Evolutionary conservation across 1,140 invertebrate species (phyloP).

Genomic region (Zaprionus capensis): DNA sequence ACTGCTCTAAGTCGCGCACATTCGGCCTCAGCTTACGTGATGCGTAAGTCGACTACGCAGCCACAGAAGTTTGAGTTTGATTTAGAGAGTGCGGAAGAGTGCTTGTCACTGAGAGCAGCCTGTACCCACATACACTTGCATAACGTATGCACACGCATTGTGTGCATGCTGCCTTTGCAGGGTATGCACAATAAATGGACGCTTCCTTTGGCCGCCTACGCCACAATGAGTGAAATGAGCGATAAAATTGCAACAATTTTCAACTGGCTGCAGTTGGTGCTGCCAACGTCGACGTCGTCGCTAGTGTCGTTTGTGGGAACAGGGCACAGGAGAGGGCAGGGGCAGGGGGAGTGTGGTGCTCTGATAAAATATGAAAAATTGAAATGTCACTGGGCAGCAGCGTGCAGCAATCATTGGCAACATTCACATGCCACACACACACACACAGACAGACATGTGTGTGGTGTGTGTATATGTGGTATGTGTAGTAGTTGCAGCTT

Average conservation of each 20-base stretch:
- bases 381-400: conserved; percentile 66
- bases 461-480: background rate
- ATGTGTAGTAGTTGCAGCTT: conserved; percentile 41
- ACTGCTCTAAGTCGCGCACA: no score
- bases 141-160: background rate
- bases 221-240: conserved; percentile 75
- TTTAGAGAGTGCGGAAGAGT: no score
- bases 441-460: conserved; percentile 20
- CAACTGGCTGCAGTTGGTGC: conserved; percentile 42
- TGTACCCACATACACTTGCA: background rate
- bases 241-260: conserved; percentile 82
- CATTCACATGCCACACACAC: conserved; percentile 10
- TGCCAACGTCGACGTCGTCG: background rate
- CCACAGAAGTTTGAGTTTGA: no score
- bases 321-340: background rate
- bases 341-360: background rate
- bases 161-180: background rate
- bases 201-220: conserved; percentile 17
- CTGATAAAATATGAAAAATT: conserved; percentile 75
- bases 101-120: background rate
- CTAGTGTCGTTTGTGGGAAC: background rate
- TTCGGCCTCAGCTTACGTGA: no score
- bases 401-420: conserved; percentile 40
- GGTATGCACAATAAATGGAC: conserved; percentile 34
- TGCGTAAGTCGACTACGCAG: background rate